phyloP scores from a whole-genome alignment of 2,797 vertebrate genomes.

The Moxostoma hubbsi region DNA sequence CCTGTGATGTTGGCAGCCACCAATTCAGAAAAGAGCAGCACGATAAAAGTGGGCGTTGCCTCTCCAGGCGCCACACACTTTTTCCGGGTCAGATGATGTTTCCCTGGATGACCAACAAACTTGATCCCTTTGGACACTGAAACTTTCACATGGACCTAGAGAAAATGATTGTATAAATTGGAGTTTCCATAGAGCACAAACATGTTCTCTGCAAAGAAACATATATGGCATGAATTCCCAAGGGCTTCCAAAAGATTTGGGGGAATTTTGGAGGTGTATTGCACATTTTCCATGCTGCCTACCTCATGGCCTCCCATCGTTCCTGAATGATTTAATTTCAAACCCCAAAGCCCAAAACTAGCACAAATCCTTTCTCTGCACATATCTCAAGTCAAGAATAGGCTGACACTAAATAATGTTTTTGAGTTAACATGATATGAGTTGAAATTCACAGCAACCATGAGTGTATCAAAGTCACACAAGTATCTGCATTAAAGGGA shows the following conservation, averaged over 20 bases:
- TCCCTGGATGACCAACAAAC: constrained; percentile 91
- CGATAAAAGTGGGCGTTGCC: constrained; percentile 85
- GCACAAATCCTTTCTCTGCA: constrained; percentile 66
- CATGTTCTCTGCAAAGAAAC: constrained; percentile 46
- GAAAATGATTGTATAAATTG: neutral
- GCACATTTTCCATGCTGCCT: constrained; percentile 77
- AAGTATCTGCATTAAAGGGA: neutral
- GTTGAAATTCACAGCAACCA: neutral
- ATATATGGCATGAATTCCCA: constrained; percentile 71
- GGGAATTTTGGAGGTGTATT: constrained; percentile 72
- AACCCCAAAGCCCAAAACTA: constrained; percentile 60
- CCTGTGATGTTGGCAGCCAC: constrained; percentile 90
- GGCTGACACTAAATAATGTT: constrained; percentile 50
- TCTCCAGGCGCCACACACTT: constrained; percentile 86
- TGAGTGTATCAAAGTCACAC: neutral
- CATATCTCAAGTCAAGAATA: constrained; percentile 76
- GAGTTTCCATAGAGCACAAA: neutral
- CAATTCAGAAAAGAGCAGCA: constrained; percentile 87
- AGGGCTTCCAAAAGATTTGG: constrained; percentile 68
- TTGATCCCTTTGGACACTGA: constrained; percentile 89
- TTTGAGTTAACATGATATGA: neutral
- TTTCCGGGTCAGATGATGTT: constrained; percentile 88
- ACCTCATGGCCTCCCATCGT: constrained; percentile 71
- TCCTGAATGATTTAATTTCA: constrained; percentile 72
- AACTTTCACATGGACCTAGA: constrained; percentile 89